Conservation (phyloP, 2,888 invertebrate species). For the Drosophila lacicola region DNA sequence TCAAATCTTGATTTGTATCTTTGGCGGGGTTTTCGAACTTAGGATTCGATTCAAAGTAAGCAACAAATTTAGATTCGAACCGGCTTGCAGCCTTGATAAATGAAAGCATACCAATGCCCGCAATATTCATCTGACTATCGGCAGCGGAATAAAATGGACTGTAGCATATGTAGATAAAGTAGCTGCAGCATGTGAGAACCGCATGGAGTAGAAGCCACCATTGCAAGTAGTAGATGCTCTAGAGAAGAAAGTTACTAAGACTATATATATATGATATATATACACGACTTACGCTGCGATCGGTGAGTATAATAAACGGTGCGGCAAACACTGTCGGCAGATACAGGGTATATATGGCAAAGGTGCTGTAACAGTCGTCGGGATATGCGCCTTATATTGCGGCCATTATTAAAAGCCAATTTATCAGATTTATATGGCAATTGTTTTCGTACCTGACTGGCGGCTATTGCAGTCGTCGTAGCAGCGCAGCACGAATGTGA, state of each 20-base stretch:
- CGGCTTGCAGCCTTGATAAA: background rate
- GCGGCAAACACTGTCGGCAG: conserved; percentile 16
- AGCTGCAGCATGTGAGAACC: conserved; percentile 12
- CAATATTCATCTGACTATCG: background rate
- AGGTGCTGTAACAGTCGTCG: conserved; percentile 12
- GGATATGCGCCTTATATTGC: conserved; percentile 4
- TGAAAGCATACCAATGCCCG: conserved; percentile 21
- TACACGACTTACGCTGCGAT: conserved; percentile 27
- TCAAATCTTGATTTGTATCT: no score
- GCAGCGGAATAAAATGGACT: conserved; percentile 3
- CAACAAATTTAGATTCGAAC: no score
- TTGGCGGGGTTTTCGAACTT: no score
- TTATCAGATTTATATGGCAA: background rate
- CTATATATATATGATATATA: background rate
- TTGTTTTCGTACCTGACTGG: background rate
- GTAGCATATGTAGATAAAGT: conserved; percentile 26
- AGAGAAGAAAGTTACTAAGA: background rate
- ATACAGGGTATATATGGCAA: conserved; percentile 16
- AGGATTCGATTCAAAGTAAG: no score
- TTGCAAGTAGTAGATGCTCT: conserved; percentile 35
- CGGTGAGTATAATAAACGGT: conserved; percentile 22
- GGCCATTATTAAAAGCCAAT: background rate
- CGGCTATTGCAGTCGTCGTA: conserved; percentile 29
- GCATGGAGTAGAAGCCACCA: conserved; percentile 41
- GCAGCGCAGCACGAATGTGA: conserved; percentile 12